Conservation (phyloP, 2,888 invertebrate species). For the Beris chalybata region DNA sequence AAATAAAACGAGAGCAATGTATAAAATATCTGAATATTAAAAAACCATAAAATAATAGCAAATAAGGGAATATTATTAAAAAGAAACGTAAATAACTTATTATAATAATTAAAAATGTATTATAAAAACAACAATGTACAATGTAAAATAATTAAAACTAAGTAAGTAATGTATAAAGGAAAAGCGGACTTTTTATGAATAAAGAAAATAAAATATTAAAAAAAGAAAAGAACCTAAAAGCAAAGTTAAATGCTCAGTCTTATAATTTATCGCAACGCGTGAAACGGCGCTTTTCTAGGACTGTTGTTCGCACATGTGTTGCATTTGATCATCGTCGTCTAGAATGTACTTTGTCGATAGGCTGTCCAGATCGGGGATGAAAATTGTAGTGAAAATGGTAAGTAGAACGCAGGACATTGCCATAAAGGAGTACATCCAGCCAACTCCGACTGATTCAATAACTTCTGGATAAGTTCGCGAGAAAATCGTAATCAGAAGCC, state of each 20-base stretch:
- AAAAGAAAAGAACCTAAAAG: background rate
- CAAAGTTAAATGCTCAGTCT: slow-evolving; percentile 27
- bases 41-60: too few species aligned
- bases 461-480: slow-evolving; percentile 67
- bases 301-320: slow-evolving; percentile 21
- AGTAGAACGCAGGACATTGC: slow-evolving; percentile 63
- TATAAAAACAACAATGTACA: too few species aligned
- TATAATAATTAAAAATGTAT: too few species aligned
- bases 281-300: background rate
- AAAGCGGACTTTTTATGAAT: too few species aligned
- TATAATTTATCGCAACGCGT: background rate
- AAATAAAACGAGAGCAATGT: too few species aligned
- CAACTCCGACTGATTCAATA: slow-evolving; percentile 59
- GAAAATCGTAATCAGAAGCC: slow-evolving; percentile 68
- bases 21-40: too few species aligned
- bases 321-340: slow-evolving; percentile 31
- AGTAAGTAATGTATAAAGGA: too few species aligned
- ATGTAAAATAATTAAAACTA: too few species aligned
- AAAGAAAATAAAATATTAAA: background rate
- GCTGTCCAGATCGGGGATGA: slow-evolving; percentile 40
- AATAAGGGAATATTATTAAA: too few species aligned
- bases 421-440: slow-evolving; percentile 70
- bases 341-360: slow-evolving; percentile 39
- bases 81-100: too few species aligned
- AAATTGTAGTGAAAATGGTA: slow-evolving; percentile 60